These are phyloP conservation scores for Brachyalestes nurse DNA, from an alignment of 2,797 vertebrate genomes.

Conservation along the genomic window DNA sequence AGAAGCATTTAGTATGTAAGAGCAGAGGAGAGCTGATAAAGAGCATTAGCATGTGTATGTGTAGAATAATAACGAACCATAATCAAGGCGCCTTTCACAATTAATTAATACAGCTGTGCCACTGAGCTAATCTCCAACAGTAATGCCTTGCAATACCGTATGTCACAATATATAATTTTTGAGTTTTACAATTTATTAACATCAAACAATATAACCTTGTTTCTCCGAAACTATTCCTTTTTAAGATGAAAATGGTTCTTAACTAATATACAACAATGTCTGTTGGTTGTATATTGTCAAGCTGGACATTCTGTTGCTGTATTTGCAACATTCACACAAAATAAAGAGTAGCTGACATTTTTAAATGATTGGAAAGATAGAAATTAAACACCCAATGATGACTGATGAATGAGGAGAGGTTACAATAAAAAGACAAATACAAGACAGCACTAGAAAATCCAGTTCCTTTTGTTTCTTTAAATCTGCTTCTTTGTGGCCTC, in stretches of 20 bases:
- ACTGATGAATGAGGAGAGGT: too few relatives aligned
- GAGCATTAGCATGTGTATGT: slow-evolving; percentile 7
- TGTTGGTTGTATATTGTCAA: too few relatives aligned
- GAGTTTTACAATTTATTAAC: neutral
- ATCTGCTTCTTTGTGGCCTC: neutral
- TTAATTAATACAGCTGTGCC: slow-evolving; percentile 5
- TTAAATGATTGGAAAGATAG: too few relatives aligned
- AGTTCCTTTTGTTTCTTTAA: neutral
- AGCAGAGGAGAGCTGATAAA: neutral
- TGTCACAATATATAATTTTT: neutral
- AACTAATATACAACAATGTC: too few relatives aligned
- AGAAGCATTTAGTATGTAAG: slow-evolving; percentile 12
- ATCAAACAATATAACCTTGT: neutral
- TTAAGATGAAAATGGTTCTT: too few relatives aligned
- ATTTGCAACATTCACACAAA: too few relatives aligned
- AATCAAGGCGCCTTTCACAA: slow-evolving; percentile 1
- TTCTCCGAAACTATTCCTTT: too few relatives aligned
- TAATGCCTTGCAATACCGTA: neutral
- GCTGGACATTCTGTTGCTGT: too few relatives aligned
- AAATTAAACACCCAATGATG: too few relatives aligned
- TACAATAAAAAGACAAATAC: too few relatives aligned
- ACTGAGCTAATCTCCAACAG: neutral
- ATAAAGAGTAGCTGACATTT: too few relatives aligned
- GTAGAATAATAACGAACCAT: neutral
- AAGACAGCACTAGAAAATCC: neutral